Evolutionary conservation across 2,888 invertebrate genomes (phyloP), one percentile per base, ranked within the genome.

Genomic region (Euclidia mi): DNA sequence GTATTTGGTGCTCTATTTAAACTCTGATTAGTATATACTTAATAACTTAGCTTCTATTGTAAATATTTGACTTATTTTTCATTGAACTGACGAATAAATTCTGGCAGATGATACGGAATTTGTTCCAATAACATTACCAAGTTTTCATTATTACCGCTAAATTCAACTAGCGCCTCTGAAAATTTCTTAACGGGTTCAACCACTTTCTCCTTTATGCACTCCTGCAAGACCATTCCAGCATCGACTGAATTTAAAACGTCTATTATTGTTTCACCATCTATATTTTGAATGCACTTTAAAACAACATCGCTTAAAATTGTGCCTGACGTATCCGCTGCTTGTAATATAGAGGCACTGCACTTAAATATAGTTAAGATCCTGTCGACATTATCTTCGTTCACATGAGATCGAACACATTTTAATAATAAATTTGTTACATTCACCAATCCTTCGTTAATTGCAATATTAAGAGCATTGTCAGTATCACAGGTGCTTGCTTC

Each of bases 381-480:
- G 28, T 70, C 68, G 1, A 65, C n/a, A 44, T 78, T 72, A 15
- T 71, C 67, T 11, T 10, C 42, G 10, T 66, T 52, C 0, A 68
- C 45, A 35, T 66, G 56, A 15, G 48, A 32, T 42, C 71, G 70
- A 45, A 65, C 53, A 50, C 58, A 43, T 29, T 55, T 69, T 3
- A 79, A 44, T 15, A 81, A 68, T 10, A 79, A 42, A 48, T 73
- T 74, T 2, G 70, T 60, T 3, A 71, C 41, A 29, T 75, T 80
- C n/a, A 65, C 62, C 11, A 76, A 50, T 3, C 74, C 76, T 48
- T 81, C 78, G 28, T 73, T 64, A 10, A 77, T 34, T 0, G 79
- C 81, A 17, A 64, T 46, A 29, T 64, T 35, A 17, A 81, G 29
- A 10, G 66, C 59, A 7, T 57, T 65, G 17, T 76, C 53, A 14